Conservation (phyloP, 2,797 vertebrate genomes). For the Sebastes diploproa region DNA sequence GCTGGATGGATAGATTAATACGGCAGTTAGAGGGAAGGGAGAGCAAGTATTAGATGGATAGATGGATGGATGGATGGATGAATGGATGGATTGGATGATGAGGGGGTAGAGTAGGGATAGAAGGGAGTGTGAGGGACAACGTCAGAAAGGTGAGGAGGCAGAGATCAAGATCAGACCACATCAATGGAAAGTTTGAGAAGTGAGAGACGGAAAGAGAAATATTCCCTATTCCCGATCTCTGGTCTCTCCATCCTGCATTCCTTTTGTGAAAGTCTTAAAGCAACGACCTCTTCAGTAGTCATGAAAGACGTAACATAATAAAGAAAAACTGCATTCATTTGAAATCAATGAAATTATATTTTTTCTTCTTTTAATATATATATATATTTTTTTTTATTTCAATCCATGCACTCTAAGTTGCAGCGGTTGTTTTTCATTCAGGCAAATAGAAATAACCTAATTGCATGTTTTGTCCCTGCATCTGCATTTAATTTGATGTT, state of each 20-base stretch:
- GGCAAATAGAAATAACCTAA: constrained; percentile 1
- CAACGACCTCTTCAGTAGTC: neutral
- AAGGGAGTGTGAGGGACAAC: neutral
- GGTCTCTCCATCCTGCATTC: neutral
- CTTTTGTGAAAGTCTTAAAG: neutral
- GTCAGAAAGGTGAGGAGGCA: neutral
- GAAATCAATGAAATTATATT: neutral
- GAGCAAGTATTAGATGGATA: neutral
- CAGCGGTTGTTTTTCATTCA: neutral
- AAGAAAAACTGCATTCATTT: neutral
- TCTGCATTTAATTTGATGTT: constrained; percentile 2
- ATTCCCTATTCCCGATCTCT: neutral
- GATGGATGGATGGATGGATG: neutral
- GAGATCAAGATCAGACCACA: constrained; percentile 16
- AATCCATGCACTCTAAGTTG: neutral
- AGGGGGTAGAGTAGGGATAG: neutral
- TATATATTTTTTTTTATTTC: neutral
- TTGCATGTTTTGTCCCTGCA: constrained; percentile 1
- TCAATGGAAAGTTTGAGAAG: neutral
- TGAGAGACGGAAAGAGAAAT: neutral
- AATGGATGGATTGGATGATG: neutral
- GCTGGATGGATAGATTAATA: neutral
- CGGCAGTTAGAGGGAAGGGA: neutral
- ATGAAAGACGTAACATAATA: neutral
- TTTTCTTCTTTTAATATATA: neutral